phyloP scores from a whole-genome alignment of 64 coral and sea anemone genomes.

The Cladopsammia gracilis region DNA sequence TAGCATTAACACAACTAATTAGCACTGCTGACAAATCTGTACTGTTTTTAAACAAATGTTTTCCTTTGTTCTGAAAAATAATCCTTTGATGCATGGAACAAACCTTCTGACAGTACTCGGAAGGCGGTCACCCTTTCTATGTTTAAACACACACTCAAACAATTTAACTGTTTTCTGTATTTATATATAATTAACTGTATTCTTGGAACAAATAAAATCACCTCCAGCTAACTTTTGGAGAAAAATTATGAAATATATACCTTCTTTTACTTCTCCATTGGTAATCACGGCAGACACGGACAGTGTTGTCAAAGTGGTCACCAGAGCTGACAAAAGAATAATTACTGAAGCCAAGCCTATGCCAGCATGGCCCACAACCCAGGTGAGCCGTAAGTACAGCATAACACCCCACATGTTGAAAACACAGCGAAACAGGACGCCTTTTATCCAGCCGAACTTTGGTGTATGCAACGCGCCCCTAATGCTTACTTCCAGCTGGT shows the following conservation, averaged over 20 bases:
- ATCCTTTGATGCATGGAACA: too few species aligned
- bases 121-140: too few species aligned
- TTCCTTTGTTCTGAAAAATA: too few species aligned
- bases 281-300: conserved; percentile 99
- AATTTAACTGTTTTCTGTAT: too few species aligned
- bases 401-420: conserved; percentile 99
- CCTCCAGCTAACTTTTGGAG: not conserved
- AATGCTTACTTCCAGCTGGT: not conserved
- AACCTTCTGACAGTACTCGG: too few species aligned
- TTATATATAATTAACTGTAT: too few species aligned
- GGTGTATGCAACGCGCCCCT: conserved; percentile 12
- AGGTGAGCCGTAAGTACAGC: conserved; percentile 86
- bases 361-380: conserved; percentile 97
- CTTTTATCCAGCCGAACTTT: conserved; percentile 99
- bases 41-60: too few species aligned
- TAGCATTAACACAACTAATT: too few species aligned
- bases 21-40: too few species aligned
- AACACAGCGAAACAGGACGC: conserved; percentile 91
- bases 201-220: not conserved
- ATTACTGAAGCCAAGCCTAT: conserved; percentile 91
- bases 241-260: conserved; percentile 15
- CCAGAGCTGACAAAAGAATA: conserved; percentile 84
- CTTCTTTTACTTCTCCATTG: conserved; percentile 98
- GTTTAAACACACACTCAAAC: too few species aligned
- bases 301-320: conserved; percentile 90